These are phyloP conservation scores for Callitettix versicolor DNA, from an alignment of 1,140 invertebrate species.

Conservation along the genomic window DNA sequence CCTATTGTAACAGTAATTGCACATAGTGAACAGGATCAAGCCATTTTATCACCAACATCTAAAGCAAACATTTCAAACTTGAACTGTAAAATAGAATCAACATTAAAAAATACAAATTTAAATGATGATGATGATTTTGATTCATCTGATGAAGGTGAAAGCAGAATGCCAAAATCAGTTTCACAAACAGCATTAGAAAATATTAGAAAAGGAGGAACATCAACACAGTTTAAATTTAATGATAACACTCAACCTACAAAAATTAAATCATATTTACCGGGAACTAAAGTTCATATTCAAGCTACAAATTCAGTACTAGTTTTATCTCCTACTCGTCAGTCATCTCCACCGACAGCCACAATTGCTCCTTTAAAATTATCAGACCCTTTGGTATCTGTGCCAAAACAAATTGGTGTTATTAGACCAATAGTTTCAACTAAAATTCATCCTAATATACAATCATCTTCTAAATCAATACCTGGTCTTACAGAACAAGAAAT, in stretches of 20 bases:
- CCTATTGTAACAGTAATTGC: neutral
- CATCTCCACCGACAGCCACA: neutral
- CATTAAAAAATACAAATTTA: neutral
- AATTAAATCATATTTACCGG: slow-evolving; percentile 39
- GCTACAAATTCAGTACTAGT: slow-evolving; percentile 19
- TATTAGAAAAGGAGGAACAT: slow-evolving; percentile 51
- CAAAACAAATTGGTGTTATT: slow-evolving; percentile 48
- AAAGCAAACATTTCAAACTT: neutral
- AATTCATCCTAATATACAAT: slow-evolving; percentile 15
- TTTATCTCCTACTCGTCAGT: slow-evolving; percentile 2
- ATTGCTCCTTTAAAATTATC: slow-evolving; percentile 13
- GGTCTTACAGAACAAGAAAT: slow-evolving; percentile 49
- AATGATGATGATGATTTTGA: slow-evolving; percentile 3
- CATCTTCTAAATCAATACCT: slow-evolving; percentile 31
- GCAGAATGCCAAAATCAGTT: slow-evolving; percentile 33
- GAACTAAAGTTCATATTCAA: slow-evolving; percentile 24
- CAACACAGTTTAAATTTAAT: slow-evolving; percentile 48
- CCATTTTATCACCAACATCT: neutral
- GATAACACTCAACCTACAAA: slow-evolving; percentile 24
- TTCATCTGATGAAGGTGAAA: neutral
- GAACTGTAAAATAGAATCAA: neutral
- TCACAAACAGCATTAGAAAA: slow-evolving; percentile 50
- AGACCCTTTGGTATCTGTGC: slow-evolving; percentile 26
- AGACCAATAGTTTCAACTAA: slow-evolving; percentile 42
- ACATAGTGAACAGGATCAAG: neutral